Evolutionary conservation across 2,888 invertebrate genomes (phyloP).

Genomic region (Sepioteuthis lessoniana): DNA sequence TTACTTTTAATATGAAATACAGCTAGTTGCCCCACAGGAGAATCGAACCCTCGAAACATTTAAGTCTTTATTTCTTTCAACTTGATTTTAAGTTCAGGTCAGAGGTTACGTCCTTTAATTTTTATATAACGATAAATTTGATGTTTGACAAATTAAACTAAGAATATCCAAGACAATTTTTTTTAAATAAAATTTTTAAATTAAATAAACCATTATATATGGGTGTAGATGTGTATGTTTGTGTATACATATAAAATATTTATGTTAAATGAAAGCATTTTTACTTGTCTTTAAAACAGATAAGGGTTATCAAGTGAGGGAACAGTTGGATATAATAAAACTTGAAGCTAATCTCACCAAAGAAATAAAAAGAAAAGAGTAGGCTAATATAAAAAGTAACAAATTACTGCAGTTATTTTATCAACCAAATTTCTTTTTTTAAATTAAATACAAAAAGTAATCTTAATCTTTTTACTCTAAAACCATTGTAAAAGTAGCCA

Average conservation of each 20-base stretch:
- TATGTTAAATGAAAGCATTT: not conserved
- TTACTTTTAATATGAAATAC: not conserved
- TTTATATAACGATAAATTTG: not conserved
- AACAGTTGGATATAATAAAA: not conserved
- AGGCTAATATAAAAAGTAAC: not conserved
- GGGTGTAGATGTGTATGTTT: not conserved
- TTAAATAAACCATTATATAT: not conserved
- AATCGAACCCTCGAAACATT: not conserved
- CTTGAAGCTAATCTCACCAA: not conserved
- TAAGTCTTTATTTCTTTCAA: not conserved
- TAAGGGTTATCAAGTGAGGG: not conserved
- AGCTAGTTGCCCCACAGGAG: not conserved
- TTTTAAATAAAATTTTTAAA: too few species aligned
- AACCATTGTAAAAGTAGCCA: not conserved
- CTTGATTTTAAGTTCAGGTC: not conserved
- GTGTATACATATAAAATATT: not conserved
- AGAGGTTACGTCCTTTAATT: conserved; percentile 1
- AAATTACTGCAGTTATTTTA: not conserved
- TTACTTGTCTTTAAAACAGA: not conserved
- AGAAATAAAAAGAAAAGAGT: not conserved
- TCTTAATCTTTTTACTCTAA: not conserved
- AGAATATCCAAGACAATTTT: not conserved
- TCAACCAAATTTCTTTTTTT: not conserved
- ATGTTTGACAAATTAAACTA: not conserved
- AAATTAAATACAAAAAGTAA: not conserved